Conservation (phyloP, 2,113 vertebrate species). For the Daphoenositta chrysoptera region DNA sequence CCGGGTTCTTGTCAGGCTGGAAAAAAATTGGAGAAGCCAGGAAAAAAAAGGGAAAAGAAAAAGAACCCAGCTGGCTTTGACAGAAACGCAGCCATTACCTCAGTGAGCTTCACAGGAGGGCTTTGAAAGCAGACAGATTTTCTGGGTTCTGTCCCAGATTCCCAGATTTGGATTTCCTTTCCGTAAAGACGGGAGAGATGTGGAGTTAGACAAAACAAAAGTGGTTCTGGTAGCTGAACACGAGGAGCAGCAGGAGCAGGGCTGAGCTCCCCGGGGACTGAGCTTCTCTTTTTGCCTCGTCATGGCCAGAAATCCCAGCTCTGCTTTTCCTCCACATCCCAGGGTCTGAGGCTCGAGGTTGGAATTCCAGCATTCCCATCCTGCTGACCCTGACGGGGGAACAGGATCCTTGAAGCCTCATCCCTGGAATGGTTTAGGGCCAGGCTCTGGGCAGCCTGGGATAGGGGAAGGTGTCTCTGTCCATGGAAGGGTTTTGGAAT, state of each 20-base stretch:
- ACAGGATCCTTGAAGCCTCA: not conserved
- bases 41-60: not conserved
- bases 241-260: not conserved
- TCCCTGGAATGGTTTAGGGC: not conserved
- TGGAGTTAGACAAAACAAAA: constrained; percentile 34
- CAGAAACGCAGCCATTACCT: constrained; percentile 46
- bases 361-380: not conserved
- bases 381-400: not conserved
- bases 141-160: constrained; percentile 25
- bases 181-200: not conserved
- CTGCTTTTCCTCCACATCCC: not conserved
- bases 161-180: constrained; percentile 20
- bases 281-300: not conserved
- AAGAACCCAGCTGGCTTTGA: constrained; percentile 40
- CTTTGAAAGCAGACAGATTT: constrained; percentile 18
- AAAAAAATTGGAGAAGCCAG: not conserved
- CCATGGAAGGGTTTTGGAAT: too few species aligned
- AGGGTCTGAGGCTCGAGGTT: not conserved
- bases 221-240: not conserved
- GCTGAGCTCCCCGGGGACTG: not conserved
- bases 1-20: constrained; percentile 22
- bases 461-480: not conserved
- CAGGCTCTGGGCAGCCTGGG: not conserved
- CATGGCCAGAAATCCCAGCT: not conserved
- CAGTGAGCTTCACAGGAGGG: not conserved